Percentiles rank a stretch among this genome's conserved stretches.
Conservation (phyloP, 2,888 invertebrate genomes). For the Spilarctia lutea region DNA sequence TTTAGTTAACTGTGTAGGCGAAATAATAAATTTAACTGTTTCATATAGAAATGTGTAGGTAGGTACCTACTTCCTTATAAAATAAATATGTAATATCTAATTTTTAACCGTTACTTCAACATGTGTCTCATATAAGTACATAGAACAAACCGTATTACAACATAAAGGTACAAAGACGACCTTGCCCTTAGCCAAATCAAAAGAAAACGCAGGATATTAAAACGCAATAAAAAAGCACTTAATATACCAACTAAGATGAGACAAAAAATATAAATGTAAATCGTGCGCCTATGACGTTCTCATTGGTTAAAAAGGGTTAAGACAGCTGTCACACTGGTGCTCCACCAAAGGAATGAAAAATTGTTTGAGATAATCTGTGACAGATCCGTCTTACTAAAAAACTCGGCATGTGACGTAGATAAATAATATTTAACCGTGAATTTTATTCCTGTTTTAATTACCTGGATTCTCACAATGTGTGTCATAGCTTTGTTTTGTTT, state of each 20-base stretch:
- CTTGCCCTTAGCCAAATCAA: conserved; percentile 25
- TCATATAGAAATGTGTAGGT: background rate
- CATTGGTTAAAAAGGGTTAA: conserved; percentile 86
- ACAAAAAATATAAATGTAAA: conserved; percentile 71
- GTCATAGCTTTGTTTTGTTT: conserved; percentile 58
- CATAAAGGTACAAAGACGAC: background rate
- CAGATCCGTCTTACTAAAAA: conserved; percentile 85
- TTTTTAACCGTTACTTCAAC: background rate
- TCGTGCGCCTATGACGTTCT: conserved; percentile 81
- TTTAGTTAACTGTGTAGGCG: background rate
- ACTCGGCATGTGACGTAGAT: conserved; percentile 82
- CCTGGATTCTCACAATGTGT: conserved; percentile 84
- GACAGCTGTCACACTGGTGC: conserved; percentile 84
- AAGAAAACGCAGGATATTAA: conserved; percentile 61
- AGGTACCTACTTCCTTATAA: too few relatives aligned
- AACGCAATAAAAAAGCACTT: conserved; percentile 72
- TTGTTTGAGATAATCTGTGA: conserved; percentile 83
- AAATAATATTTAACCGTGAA: conserved; percentile 80
- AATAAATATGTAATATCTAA: background rate
- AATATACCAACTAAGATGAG: conserved; percentile 57
- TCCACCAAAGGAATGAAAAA: conserved; percentile 83
- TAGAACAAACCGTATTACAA: background rate
- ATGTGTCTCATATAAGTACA: background rate
- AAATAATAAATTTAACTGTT: background rate
- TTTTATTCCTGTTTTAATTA: conserved; percentile 83